These are phyloP conservation scores for Rhagonycha fulva DNA, from an alignment of 2,888 invertebrate genomes.

Conservation along the genomic window DNA sequence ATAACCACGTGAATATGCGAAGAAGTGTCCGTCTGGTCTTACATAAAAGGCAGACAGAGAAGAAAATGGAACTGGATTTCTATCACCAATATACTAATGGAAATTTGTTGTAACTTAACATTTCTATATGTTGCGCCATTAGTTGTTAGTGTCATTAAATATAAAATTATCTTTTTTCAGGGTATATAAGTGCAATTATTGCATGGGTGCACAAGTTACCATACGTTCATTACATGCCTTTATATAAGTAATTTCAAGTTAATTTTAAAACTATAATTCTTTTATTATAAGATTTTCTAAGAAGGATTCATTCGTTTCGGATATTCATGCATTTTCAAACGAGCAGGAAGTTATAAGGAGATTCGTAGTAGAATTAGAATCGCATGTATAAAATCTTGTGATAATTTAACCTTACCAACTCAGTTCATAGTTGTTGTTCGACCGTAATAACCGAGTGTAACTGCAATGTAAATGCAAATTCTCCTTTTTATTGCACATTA, in stretches of 20 bases:
- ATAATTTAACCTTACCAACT: neutral
- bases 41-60: neutral
- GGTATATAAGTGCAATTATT: neutral
- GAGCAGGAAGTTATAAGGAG: neutral
- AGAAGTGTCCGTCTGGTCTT: neutral
- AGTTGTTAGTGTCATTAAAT: neutral
- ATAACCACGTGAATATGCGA: constrained; percentile 29
- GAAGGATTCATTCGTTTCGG: neutral
- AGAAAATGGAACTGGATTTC: neutral
- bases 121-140: neutral
- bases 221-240: neutral
- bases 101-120: constrained; percentile 4
- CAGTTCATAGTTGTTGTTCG: neutral
- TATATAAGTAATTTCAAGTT: neutral
- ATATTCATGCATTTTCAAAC: neutral
- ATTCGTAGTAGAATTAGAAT: neutral
- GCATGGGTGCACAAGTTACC: neutral
- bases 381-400: neutral
- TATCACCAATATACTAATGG: constrained; percentile 7
- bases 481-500: neutral
- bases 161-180: neutral
- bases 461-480: neutral
- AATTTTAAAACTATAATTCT: neutral
- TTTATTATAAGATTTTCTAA: neutral
- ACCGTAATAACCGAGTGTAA: neutral